Evolutionary conservation across 2,797 vertebrate species (phyloP), one percentile per base, ranked within the genome.

Genomic region (Mus caroli): DNA sequence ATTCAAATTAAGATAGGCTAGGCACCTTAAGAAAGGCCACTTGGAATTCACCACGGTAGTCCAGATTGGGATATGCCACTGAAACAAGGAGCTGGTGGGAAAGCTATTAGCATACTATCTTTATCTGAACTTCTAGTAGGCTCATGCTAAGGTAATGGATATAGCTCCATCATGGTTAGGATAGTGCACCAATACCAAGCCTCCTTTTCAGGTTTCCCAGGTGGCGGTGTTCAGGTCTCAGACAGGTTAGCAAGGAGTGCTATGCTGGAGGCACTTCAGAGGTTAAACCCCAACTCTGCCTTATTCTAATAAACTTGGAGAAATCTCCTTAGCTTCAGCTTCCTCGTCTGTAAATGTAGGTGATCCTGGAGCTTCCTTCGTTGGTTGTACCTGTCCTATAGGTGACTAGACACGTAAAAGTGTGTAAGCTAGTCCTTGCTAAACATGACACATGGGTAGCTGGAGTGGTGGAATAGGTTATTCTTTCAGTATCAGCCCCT

Each of bases 11-110:
- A 50, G 34, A 50, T 85, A 80, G 90, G 46, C 50, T 90, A 31
- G 22, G 34, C 82, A 11, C 88, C 82, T 83, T 82, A 87, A 54
- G 60, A 94, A 82, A 96, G 46, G 31, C 76, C 69, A 83, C 50
- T 77, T 91, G 76, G 50, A 84, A 84, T 87, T 85, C 79, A 87
- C 67, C 91, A 40, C 75, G 26, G 46, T 95, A 40, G 90, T 96
- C 86, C 37, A 90, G 46, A 17, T 62, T 24, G 85, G n/a, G 43
- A 5, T 84, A 20, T 83, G 46, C 34, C 56, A 56, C 37, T 73
- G 54, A 75, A 76, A 88, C 78, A 56, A 78, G 26, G 67, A 58
- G 31, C 46, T n/a, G 78, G 50, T 94, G 28, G 52, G 22, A 14
- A 86, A 85, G 37, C 67, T 78, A 1, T 91, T 86, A n/a, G 2